These are phyloP conservation scores for Amiota mariae DNA, from an alignment of 2,888 invertebrate species.

Conservation along the genomic window DNA sequence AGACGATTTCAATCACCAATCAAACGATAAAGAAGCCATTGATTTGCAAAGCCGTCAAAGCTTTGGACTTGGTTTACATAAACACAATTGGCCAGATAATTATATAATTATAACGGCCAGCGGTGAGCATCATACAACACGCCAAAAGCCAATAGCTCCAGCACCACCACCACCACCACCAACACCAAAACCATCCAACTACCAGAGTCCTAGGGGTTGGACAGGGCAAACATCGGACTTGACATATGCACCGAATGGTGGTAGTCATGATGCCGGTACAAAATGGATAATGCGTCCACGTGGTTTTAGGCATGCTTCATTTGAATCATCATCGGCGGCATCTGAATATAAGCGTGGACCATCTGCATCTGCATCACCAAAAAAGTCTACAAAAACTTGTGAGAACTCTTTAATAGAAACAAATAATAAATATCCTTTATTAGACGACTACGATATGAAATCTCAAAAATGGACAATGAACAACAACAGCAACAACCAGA, in stretches of 20 bases:
- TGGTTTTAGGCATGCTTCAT: not conserved
- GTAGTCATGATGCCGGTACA: slow-evolving; percentile 2
- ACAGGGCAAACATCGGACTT: not conserved
- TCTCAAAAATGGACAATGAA: not conserved
- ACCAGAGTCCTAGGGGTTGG: not conserved
- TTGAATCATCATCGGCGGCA: not conserved
- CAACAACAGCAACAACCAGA: not conserved
- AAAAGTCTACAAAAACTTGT: no score
- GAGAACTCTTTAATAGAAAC: not conserved
- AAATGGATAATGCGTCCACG: slow-evolving; percentile 25
- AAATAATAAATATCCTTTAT: not conserved
- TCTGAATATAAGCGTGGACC: not conserved
- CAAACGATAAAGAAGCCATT: not conserved
- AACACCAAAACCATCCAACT: not conserved
- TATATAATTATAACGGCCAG: slow-evolving; percentile 8
- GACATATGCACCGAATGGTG: not conserved
- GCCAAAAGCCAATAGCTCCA: no score
- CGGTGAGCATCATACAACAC: not conserved
- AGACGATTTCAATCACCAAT: not conserved
- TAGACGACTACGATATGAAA: not conserved
- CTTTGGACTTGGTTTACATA: not conserved
- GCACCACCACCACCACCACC: no score
- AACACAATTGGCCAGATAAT: slow-evolving; percentile 12
- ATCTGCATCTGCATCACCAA: not conserved
- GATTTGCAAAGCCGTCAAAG: not conserved